Evolutionary conservation across 2,113 vertebrate species (phyloP).

Genomic region (Lynx canadensis): DNA sequence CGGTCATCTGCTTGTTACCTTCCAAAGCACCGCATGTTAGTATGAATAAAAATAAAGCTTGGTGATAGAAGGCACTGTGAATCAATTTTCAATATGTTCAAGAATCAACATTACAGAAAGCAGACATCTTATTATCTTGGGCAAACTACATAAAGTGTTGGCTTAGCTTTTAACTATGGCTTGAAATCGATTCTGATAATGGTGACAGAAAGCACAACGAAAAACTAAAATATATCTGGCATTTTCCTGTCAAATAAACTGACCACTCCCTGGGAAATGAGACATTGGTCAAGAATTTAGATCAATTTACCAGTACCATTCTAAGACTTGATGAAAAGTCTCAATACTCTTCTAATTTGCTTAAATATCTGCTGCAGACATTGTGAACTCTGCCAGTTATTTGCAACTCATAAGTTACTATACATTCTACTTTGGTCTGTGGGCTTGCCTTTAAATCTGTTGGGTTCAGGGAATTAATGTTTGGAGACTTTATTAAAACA

Average conservation of each 20-base stretch:
- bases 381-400: background rate
- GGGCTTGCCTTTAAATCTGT: background rate
- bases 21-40: conserved; percentile 52
- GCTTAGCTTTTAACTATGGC: conserved; percentile 60
- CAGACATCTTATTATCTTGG: conserved; percentile 72
- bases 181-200: conserved; percentile 70
- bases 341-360: conserved; percentile 11
- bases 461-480: conserved; percentile 43
- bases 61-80: conserved; percentile 51
- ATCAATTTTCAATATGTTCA: conserved; percentile 73
- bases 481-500: conserved; percentile 14
- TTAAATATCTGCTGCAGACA: conserved; percentile 1
- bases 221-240: conserved; percentile 58
- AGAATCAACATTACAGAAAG: conserved; percentile 69
- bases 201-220: conserved; percentile 40
- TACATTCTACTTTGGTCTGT: background rate
- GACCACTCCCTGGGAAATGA: background rate
- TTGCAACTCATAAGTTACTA: background rate
- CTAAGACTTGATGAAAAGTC: background rate
- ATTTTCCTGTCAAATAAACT: conserved; percentile 66
- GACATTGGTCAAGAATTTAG: conserved; percentile 57
- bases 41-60: conserved; percentile 66
- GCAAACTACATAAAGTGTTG: conserved; percentile 59
- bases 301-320: conserved; percentile 1
- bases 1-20: conserved; percentile 40